Conservation (phyloP, 2,888 invertebrate species). For the Zeuzera pyrina region DNA sequence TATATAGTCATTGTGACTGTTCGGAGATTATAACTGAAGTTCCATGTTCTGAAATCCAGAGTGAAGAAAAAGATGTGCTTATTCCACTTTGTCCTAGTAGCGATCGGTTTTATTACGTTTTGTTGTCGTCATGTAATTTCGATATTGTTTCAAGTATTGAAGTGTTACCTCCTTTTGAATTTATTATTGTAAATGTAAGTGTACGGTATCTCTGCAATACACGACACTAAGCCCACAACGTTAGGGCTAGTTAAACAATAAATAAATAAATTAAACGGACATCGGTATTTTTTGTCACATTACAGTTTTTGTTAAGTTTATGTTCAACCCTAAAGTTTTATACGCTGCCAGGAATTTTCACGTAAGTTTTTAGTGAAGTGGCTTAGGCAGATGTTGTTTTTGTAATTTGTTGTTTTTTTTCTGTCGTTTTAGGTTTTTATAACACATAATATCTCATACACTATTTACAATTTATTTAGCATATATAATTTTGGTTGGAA, state of each 20-base stretch:
- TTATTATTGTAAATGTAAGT: slow-evolving; percentile 54
- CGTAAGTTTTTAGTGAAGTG: slow-evolving; percentile 48
- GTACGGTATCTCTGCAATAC: slow-evolving; percentile 55
- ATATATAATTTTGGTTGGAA: too few species aligned
- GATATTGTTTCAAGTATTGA: slow-evolving; percentile 54
- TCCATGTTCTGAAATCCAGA: too few species aligned
- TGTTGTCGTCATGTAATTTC: slow-evolving; percentile 23
- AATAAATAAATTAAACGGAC: slow-evolving; percentile 44
- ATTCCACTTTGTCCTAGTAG: too few species aligned
- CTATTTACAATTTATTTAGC: too few species aligned
- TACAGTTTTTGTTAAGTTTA: slow-evolving; percentile 11
- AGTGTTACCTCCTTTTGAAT: slow-evolving; percentile 63
- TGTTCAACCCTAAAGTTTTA: slow-evolving; percentile 7
- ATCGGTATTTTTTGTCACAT: slow-evolving; percentile 13
- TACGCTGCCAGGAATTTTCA: slow-evolving; percentile 40
- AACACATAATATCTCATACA: too few species aligned
- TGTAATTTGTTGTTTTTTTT: slow-evolving; percentile 11
- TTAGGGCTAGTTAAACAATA: slow-evolving; percentile 62
- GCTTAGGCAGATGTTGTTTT: too few species aligned
- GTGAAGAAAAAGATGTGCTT: too few species aligned
- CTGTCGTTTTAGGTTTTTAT: too few species aligned
- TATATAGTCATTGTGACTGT: too few species aligned
- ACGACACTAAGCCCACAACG: slow-evolving; percentile 38
- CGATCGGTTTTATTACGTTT: too few species aligned
- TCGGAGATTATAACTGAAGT: too few species aligned